Evolutionary conservation across 2,888 invertebrate species (phyloP), one percentile per base, ranked within the genome.

Genomic region (Kuschelorhynchus macadamiae): DNA sequence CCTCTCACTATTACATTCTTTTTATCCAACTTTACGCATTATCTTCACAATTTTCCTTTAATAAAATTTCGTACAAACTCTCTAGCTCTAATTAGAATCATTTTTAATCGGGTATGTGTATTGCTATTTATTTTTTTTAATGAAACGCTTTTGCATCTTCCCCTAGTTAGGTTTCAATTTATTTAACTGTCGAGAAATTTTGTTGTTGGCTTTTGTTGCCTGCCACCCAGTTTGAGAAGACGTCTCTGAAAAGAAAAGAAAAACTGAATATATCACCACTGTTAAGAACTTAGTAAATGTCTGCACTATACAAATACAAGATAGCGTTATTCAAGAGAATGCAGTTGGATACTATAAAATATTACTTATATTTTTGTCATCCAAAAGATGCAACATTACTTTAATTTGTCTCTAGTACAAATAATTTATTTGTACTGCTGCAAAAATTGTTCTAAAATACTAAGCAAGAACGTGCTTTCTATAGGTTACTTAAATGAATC

Each of bases 181-280:
- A 93, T 87, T 92, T 92, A 78, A 92, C 93, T 76, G 92, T 91
- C 73, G 92, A 91, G 84, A 90, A 92, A 83, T 90, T 91, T 85
- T 92, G 92, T 82, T 90, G 88, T 84, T 90, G 88, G 85, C 88
- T 91, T 85, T 92, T 92, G 87, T 93, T 92, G 79, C 92, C 90
- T 71, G 93, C 92, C 80, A 95, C 94, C 94, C 94, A 95, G 71
- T 92, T 92, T 81, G 91, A 92, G 87, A 94, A 95, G 72, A 96
- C 96, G 85, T 96, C 95, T 85, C 94, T 94, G 90, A 67, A 88
- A 78, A 3, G 7, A 7, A 25, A 25, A 25, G 3, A 25, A n/a
- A n/a, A n/a, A n/a, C n/a, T n/a, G n/a, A n/a, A n/a, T n/a, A n/a
- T n/a, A n/a, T 46, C 20, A 16, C 3, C 39, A 16, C 1, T 14